A percentile compares a stretch with the other conserved stretches of the same genome.
These are phyloP conservation scores for Sipha flava DNA, from an alignment of 1,140 invertebrate genomes.

Conservation along the genomic window DNA sequence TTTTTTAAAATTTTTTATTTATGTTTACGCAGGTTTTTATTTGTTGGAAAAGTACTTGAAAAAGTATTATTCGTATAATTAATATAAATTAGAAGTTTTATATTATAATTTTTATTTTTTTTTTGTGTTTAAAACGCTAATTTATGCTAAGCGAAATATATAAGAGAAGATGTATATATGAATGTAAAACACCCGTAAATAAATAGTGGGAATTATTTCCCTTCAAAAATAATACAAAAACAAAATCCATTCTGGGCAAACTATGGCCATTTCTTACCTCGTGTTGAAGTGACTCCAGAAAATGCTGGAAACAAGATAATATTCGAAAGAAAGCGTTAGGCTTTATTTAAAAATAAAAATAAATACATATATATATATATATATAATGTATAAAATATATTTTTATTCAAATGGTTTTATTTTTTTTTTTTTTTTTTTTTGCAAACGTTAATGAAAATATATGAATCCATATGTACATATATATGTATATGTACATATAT, in stretches of 20 bases:
- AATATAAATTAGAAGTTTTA: not conserved
- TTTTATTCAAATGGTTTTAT: not conserved
- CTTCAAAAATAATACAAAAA: slow-evolving; percentile 26
- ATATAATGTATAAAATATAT: not conserved
- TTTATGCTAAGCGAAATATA: slow-evolving; percentile 18
- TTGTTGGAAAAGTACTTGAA: not conserved
- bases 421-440: not conserved
- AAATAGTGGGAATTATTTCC: not conserved
- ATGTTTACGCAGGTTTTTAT: not conserved
- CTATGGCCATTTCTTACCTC: slow-evolving; percentile 34
- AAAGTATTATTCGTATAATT: no score
- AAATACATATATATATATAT: not conserved
- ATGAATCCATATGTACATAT: slow-evolving; percentile 2
- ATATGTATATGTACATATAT: no score
- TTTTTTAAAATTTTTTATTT: not conserved
- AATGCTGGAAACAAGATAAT: slow-evolving; percentile 34
- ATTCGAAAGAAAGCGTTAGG: slow-evolving; percentile 32
- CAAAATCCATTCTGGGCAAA: slow-evolving; percentile 30
- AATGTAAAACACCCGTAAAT: slow-evolving; percentile 23
- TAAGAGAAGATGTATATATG: not conserved
- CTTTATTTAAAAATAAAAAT: not conserved
- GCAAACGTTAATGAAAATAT: slow-evolving; percentile 1
- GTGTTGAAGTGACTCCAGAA: slow-evolving; percentile 35
- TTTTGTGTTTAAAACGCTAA: not conserved
- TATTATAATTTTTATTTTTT: not conserved